phyloP scores from a whole-genome alignment of 2,888 invertebrate species.

The Pandemis corylana region DNA sequence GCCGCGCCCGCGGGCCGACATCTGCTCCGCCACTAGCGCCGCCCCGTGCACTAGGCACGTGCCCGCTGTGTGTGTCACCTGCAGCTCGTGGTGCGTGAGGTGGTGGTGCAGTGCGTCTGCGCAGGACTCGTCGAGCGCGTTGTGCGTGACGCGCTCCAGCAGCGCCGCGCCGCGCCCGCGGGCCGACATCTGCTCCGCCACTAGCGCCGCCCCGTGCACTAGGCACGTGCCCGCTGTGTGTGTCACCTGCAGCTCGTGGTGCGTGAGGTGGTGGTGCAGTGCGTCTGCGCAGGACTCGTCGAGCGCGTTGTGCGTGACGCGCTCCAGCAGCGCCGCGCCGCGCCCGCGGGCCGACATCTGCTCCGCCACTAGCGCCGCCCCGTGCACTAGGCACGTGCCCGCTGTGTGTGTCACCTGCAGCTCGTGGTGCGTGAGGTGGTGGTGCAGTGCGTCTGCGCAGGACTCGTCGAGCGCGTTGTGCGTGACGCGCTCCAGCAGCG shows the following conservation, averaged over 20 bases:
- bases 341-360: slow-evolving; percentile 56
- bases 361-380: too few species aligned
- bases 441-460: slow-evolving; percentile 88
- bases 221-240: slow-evolving; percentile 86
- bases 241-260: neutral
- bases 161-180: slow-evolving; percentile 90
- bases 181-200: too few species aligned
- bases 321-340: neutral
- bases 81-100: neutral
- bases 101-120: slow-evolving; percentile 86
- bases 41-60: neutral
- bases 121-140: slow-evolving; percentile 94
- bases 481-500: slow-evolving; percentile 90
- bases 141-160: slow-evolving; percentile 90
- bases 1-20: too few species aligned
- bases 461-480: slow-evolving; percentile 95
- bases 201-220: too few species aligned
- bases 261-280: neutral
- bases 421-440: slow-evolving; percentile 53
- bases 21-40: too few species aligned
- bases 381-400: neutral
- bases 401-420: too few species aligned
- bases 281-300: slow-evolving; percentile 55
- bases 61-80: neutral
- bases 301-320: neutral